These are phyloP conservation scores for Criorhina ranunculi DNA, from an alignment of 2,888 invertebrate genomes.

Conservation along the genomic window DNA sequence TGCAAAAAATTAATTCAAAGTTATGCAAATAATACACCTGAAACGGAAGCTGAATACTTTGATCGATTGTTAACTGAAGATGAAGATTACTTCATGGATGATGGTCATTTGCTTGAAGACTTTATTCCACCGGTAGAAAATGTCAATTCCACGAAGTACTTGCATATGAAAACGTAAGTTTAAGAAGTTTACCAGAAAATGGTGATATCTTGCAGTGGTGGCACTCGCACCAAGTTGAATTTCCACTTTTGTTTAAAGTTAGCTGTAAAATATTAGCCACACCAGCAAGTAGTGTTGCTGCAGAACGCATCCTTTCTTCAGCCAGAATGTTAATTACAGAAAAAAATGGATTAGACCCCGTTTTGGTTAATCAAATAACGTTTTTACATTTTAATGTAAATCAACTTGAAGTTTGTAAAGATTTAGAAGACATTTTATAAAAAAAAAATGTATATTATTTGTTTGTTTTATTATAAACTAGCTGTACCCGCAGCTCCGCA, in stretches of 20 bases:
- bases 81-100: conserved; percentile 6
- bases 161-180: conserved; percentile 36
- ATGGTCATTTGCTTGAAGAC: conserved; percentile 23
- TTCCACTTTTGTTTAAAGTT: conserved; percentile 39
- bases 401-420: no score
- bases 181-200: not conserved
- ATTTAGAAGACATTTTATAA: no score
- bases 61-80: conserved; percentile 39
- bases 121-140: conserved; percentile 34
- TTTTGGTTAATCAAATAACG: no score
- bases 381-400: no score
- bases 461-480: no score
- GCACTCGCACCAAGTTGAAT: conserved; percentile 25
- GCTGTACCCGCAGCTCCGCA: no score
- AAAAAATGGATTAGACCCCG: not conserved
- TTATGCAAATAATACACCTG: no score
- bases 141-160: conserved; percentile 32
- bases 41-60: no score
- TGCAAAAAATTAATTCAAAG: conserved; percentile 22
- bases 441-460: no score
- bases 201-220: not conserved
- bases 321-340: conserved; percentile 47
- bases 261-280: conserved; percentile 49
- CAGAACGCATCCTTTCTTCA: conserved; percentile 40
- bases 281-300: conserved; percentile 30